Percentiles rank a stretch among this genome's conserved stretches.
Conservation (phyloP, 1,140 invertebrate genomes). For the Anastrepha obliqua region DNA sequence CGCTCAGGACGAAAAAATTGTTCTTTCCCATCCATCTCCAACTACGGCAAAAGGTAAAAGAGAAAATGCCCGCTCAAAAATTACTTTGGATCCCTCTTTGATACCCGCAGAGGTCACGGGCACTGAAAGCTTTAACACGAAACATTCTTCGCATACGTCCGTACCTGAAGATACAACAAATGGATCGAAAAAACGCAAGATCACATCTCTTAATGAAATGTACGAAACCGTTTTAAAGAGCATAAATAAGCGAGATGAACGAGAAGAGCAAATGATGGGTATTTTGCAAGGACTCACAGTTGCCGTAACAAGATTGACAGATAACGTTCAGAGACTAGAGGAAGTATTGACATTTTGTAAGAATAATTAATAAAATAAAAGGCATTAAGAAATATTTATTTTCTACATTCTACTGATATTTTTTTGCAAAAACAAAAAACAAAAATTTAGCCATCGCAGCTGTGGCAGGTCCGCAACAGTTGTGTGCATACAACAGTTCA, state of each 20-base stretch:
- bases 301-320: slow-evolving; percentile 15
- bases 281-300: not conserved
- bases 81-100: not conserved
- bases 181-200: not conserved
- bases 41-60: not conserved
- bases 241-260: slow-evolving; percentile 19
- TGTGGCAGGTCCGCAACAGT: too few relatives aligned
- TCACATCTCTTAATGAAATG: not conserved
- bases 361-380: not conserved
- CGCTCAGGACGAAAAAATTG: too few relatives aligned
- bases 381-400: not conserved
- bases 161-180: not conserved
- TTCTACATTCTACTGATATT: not conserved
- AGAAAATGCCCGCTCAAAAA: not conserved
- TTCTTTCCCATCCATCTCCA: not conserved
- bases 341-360: not conserved
- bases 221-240: not conserved
- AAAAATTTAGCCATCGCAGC: too few relatives aligned
- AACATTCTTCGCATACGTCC: not conserved
- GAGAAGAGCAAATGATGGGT: not conserved
- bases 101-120: too few relatives aligned
- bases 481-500: too few relatives aligned
- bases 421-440: too few relatives aligned
- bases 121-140: too few relatives aligned
- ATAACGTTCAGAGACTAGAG: not conserved